Percentiles rank a stretch among this genome's conserved stretches.
phyloP scores from a whole-genome alignment of 2,113 vertebrate species.

The Siphamia tubifer region DNA sequence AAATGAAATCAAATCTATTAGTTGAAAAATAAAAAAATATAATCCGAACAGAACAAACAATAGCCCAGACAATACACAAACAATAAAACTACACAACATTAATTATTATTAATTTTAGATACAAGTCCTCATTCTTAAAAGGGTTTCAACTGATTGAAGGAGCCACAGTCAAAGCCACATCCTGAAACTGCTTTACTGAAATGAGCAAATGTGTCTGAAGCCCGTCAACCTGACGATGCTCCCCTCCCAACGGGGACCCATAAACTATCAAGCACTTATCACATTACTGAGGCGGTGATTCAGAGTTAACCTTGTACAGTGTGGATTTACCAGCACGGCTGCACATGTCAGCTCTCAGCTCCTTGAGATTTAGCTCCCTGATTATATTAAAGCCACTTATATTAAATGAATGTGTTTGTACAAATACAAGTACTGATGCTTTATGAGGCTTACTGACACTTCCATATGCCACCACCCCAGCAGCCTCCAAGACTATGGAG shows the following conservation, averaged over 20 bases:
- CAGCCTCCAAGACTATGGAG: no score
- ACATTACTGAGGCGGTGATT: slow-evolving; percentile 31
- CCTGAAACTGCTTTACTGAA: neutral
- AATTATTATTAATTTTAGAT: neutral
- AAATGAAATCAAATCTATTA: no score
- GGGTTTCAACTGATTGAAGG: no score
- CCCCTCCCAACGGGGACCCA: neutral
- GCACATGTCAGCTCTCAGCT: neutral
- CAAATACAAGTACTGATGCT: neutral
- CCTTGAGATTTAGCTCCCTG: slow-evolving; percentile 14
- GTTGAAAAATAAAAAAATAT: no score
- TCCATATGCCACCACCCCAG: neutral
- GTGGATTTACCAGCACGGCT: slow-evolving; percentile 1
- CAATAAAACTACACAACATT: no score
- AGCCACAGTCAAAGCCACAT: no score
- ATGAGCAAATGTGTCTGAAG: neutral
- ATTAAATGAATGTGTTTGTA: slow-evolving; percentile 21
- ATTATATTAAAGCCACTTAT: slow-evolving; percentile 31
- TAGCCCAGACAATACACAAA: no score
- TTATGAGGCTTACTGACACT: neutral
- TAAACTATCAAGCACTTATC: slow-evolving; percentile 17
- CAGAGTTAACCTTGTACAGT: slow-evolving; percentile 31
- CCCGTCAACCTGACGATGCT: no score
- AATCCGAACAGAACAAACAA: no score
- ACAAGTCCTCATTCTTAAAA: neutral